These are phyloP conservation scores for Timandra comae DNA, from an alignment of 2,888 invertebrate species.

Conservation along the genomic window DNA sequence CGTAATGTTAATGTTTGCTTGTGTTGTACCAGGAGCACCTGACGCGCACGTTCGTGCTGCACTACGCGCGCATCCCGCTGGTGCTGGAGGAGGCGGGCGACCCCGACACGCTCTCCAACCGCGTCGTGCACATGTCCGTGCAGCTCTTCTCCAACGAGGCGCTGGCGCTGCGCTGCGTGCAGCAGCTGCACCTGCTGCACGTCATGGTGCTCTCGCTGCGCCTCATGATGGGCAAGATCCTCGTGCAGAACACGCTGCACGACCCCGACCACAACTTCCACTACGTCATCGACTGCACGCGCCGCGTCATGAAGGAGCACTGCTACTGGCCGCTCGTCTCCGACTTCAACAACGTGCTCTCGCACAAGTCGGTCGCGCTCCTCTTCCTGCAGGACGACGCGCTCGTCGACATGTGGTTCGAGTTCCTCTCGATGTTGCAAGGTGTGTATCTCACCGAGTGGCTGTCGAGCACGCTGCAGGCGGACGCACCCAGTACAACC, in stretches of 20 bases:
- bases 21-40: conserved; percentile 89
- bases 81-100: conserved; percentile 91
- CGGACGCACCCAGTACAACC: no score
- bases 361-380: conserved; percentile 93
- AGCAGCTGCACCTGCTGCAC: conserved; percentile 91
- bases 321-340: conserved; percentile 99
- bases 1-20: no score
- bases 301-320: conserved; percentile 96
- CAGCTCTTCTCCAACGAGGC: conserved; percentile 97
- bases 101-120: conserved; percentile 94
- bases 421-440: conserved; percentile 95
- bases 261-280: conserved; percentile 89
- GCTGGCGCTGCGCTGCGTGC: conserved; percentile 92
- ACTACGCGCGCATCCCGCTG: conserved; percentile 95
- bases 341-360: conserved; percentile 96
- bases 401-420: conserved; percentile 97
- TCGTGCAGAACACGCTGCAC: conserved; percentile 91
- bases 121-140: conserved; percentile 98
- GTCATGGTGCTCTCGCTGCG: conserved; percentile 92
- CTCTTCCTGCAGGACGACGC: conserved; percentile 92
- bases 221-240: conserved; percentile 95
- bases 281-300: conserved; percentile 93
- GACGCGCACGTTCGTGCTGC: conserved; percentile 95
- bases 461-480: no score
- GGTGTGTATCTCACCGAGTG: conserved; percentile 76